phyloP scores from a whole-genome alignment of 2,888 invertebrate genomes.

The Chalcosyrphus nemorum region DNA sequence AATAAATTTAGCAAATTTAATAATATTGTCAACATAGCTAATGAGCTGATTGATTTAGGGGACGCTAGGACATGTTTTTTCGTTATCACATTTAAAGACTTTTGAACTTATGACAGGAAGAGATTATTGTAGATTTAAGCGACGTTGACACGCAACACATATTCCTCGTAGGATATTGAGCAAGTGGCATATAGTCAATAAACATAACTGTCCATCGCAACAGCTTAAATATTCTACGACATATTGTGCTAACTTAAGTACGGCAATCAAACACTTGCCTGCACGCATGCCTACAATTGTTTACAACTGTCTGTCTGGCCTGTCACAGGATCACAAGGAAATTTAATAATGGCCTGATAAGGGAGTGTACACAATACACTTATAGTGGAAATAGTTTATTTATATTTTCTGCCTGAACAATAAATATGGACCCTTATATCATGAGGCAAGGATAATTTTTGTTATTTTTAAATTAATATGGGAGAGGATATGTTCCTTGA shows the following conservation, averaged over 20 bases:
- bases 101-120: neutral
- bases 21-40: neutral
- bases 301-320: neutral
- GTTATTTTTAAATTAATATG: too few relatives aligned
- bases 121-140: too few relatives aligned
- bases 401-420: too few relatives aligned
- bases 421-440: too few relatives aligned
- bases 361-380: too few relatives aligned
- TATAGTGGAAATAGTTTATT: neutral
- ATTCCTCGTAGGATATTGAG: neutral
- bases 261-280: conserved; percentile 22
- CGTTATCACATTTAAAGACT: neutral
- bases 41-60: neutral
- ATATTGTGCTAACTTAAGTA: neutral
- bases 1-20: neutral
- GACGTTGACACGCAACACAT: neutral
- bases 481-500: too few relatives aligned
- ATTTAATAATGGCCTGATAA: too few relatives aligned
- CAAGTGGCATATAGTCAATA: neutral
- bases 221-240: neutral
- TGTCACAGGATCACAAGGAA: neutral
- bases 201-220: neutral
- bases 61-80: neutral
- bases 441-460: too few relatives aligned
- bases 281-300: conserved; percentile 29